Conservation (phyloP, 2,113 vertebrate genomes). For the Alouatta palliata region DNA sequence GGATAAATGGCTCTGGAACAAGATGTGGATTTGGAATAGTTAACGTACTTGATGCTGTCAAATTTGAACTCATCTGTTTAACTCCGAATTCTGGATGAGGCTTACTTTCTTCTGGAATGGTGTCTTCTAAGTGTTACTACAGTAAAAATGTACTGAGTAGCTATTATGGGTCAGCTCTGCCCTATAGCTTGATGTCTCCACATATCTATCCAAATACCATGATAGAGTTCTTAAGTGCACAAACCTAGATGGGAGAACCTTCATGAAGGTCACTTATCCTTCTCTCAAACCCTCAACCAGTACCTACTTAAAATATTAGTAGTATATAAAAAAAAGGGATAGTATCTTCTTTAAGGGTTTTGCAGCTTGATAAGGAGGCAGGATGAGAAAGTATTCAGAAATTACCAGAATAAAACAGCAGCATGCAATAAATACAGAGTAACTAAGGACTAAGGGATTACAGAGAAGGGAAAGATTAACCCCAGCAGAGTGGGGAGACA, state of each 20-base stretch:
- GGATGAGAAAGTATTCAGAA: not conserved
- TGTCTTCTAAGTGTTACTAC: not conserved
- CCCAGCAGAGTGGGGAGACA: not conserved
- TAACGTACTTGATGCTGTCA: not conserved
- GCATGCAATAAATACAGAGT: not conserved
- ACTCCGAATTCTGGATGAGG: not conserved
- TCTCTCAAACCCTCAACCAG: not conserved
- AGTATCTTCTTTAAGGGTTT: not conserved
- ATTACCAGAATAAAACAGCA: not conserved
- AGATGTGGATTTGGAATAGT: not conserved
- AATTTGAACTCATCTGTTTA: slow-evolving; percentile 12
- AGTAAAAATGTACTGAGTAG: not conserved
- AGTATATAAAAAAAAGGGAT: not conserved
- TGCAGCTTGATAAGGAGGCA: not conserved
- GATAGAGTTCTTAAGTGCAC: not conserved
- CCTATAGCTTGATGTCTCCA: not conserved
- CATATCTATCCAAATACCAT: not conserved
- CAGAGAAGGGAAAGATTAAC: not conserved
- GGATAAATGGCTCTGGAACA: not conserved
- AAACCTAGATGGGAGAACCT: not conserved
- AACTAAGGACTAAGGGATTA: not conserved
- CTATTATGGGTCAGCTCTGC: not conserved
- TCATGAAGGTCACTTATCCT: not conserved
- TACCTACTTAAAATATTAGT: not conserved
- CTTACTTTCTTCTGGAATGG: not conserved